Conservation (phyloP, 2,888 invertebrate species). For the Hypomecis atomaria region DNA sequence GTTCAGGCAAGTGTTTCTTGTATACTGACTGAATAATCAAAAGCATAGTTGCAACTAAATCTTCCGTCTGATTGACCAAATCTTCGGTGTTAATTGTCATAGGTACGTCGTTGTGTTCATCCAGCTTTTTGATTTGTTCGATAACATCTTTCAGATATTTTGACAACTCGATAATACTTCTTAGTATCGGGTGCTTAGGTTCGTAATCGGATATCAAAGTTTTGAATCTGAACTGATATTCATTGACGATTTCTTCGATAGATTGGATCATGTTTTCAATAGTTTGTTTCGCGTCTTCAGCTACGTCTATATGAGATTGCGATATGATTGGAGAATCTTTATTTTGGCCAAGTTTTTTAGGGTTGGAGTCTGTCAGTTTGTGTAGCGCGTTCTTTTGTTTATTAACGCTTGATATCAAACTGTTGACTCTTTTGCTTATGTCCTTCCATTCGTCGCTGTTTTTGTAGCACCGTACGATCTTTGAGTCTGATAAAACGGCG, state of each 20-base stretch:
- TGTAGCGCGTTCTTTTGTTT: conserved; percentile 70
- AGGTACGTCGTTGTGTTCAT: conserved; percentile 51
- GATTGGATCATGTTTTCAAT: conserved; percentile 58
- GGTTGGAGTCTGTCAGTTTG: conserved; percentile 61
- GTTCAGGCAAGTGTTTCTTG: conserved; percentile 69
- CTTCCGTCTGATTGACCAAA: conserved; percentile 65
- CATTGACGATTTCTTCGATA: conserved; percentile 57
- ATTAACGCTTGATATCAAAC: conserved; percentile 59
- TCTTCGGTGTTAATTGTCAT: conserved; percentile 55
- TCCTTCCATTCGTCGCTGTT: conserved; percentile 72
- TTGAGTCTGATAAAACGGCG: conserved; percentile 64
- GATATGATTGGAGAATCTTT: conserved; percentile 54
- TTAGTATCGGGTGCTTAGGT: conserved; percentile 67
- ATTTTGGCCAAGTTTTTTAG: conserved; percentile 60
- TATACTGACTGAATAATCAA: conserved; percentile 69
- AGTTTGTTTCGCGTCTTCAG: conserved; percentile 60
- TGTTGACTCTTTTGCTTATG: conserved; percentile 63
- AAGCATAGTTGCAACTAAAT: conserved; percentile 68
- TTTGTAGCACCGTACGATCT: conserved; percentile 68
- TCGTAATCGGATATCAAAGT: conserved; percentile 45
- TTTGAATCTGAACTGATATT: conserved; percentile 65
- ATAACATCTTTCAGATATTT: conserved; percentile 59
- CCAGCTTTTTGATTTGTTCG: conserved; percentile 53
- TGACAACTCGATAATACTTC: conserved; percentile 59
- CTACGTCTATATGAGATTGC: conserved; percentile 68